These are phyloP conservation scores for Chrysolina oricalcia DNA, from an alignment of 2,888 invertebrate genomes.

Conservation along the genomic window DNA sequence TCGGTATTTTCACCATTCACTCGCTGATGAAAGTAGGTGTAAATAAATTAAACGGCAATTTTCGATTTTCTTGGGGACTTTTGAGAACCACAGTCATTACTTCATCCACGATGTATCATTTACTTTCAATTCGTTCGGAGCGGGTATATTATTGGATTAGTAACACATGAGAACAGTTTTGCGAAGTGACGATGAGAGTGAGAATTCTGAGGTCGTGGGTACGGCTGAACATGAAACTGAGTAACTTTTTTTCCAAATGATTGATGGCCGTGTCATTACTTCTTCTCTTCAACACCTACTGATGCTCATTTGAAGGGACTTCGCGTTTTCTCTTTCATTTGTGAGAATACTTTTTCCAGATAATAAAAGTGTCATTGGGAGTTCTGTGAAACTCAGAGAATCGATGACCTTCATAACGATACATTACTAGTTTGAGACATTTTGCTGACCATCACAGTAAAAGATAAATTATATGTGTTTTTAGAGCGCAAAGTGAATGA, in stretches of 20 bases:
- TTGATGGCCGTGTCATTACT: conserved; percentile 14
- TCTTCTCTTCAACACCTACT: not conserved
- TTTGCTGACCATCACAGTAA: too few species aligned
- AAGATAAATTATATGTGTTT: too few species aligned
- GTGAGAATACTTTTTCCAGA: not conserved
- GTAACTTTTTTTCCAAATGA: not conserved
- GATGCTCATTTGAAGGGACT: not conserved
- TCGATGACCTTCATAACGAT: too few species aligned
- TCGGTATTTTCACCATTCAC: conserved; percentile 30
- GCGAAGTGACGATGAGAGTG: conserved; percentile 30
- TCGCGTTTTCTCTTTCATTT: not conserved
- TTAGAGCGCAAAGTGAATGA: too few species aligned
- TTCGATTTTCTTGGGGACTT: conserved; percentile 45
- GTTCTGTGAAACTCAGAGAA: too few species aligned
- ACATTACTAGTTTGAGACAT: too few species aligned
- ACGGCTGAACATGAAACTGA: not conserved
- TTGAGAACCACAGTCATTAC: conserved; percentile 34
- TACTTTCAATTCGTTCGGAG: conserved; percentile 50
- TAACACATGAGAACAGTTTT: conserved; percentile 39
- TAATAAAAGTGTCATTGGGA: not conserved
- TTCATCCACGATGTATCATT: conserved; percentile 39
- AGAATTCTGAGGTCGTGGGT: conserved; percentile 22
- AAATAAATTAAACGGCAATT: conserved; percentile 43
- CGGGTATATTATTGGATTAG: conserved; percentile 45
- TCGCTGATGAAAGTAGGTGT: conserved; percentile 44